Evolutionary conservation across 2,113 vertebrate genomes (phyloP).

Genomic region (Picathartes gymnocephalus): DNA sequence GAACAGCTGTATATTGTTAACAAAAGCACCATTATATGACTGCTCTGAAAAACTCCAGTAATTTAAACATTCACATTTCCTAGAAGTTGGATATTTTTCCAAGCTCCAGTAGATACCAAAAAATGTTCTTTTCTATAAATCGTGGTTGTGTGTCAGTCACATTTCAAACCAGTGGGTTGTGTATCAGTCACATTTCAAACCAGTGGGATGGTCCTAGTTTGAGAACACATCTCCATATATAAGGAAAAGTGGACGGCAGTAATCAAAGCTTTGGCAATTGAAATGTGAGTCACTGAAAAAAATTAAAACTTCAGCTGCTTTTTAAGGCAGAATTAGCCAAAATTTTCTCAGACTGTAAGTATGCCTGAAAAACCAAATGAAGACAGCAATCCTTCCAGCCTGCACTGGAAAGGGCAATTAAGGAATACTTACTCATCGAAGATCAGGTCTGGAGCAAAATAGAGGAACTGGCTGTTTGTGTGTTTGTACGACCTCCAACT

Average conservation of each 20-base stretch:
- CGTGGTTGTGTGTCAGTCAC: background rate
- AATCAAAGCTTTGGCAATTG: background rate
- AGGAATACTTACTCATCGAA: slow-evolving; percentile 94
- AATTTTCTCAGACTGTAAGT: slow-evolving; percentile 19
- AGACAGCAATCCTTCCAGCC: slow-evolving; percentile 18
- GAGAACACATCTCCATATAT: slow-evolving; percentile 22
- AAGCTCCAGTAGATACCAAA: slow-evolving; percentile 42
- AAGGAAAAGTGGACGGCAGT: background rate
- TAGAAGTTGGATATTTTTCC: slow-evolving; percentile 61
- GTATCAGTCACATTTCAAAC: slow-evolving; percentile 17
- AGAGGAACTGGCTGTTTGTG: slow-evolving; percentile 97
- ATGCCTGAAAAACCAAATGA: slow-evolving; percentile 31
- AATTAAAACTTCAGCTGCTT: background rate
- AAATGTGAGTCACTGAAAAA: background rate
- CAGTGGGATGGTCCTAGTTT: slow-evolving; percentile 38
- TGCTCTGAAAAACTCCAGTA: slow-evolving; percentile 19
- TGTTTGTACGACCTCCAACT: slow-evolving; percentile 99
- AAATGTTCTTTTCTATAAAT: slow-evolving; percentile 42
- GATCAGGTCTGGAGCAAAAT: slow-evolving; percentile 97
- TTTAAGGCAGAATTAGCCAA: background rate
- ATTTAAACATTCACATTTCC: slow-evolving; percentile 50
- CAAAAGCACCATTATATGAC: slow-evolving; percentile 63
- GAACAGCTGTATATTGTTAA: slow-evolving; percentile 67
- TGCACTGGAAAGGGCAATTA: slow-evolving; percentile 39
- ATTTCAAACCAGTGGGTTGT: slow-evolving; percentile 23